A percentile compares a stretch with the other conserved stretches of the same genome.
Evolutionary conservation across 2,888 invertebrate species (phyloP).

Genomic region (Sarcophaga caerulescens): DNA sequence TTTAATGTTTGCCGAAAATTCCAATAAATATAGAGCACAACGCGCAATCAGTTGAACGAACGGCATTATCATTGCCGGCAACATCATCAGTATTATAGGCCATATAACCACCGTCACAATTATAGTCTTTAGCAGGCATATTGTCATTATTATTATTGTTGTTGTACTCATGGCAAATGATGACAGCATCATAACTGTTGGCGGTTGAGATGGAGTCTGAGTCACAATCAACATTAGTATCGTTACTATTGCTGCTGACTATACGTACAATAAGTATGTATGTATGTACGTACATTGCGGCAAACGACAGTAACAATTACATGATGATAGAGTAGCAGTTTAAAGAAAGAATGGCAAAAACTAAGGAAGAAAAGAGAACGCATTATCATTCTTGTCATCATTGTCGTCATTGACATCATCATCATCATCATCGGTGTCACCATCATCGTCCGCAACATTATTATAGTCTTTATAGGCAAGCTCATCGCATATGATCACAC

Average conservation of each 20-base stretch:
- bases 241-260: not conserved
- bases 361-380: not conserved
- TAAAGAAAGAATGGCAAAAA: not conserved
- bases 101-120: not conserved
- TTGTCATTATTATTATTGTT: not conserved
- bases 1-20: slow-evolving; percentile 67
- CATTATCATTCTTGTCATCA: not conserved
- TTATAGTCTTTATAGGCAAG: slow-evolving; percentile 27
- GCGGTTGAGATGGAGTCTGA: not conserved
- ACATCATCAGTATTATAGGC: not conserved
- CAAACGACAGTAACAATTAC: not conserved
- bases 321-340: not conserved
- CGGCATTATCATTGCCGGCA: not conserved
- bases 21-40: slow-evolving; percentile 64
- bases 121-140: not conserved
- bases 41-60: slow-evolving; percentile 33
- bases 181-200: not conserved
- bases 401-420: slow-evolving; percentile 8
- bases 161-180: slow-evolving; percentile 26
- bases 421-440: slow-evolving; percentile 5
- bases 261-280: not conserved
- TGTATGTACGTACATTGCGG: not conserved
- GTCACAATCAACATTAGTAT: not conserved
- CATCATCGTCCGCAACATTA: slow-evolving; percentile 14
- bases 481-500: slow-evolving; percentile 30